Evolutionary conservation across 2,797 vertebrate species (phyloP).

Genomic region (Girardinus metallicus): DNA sequence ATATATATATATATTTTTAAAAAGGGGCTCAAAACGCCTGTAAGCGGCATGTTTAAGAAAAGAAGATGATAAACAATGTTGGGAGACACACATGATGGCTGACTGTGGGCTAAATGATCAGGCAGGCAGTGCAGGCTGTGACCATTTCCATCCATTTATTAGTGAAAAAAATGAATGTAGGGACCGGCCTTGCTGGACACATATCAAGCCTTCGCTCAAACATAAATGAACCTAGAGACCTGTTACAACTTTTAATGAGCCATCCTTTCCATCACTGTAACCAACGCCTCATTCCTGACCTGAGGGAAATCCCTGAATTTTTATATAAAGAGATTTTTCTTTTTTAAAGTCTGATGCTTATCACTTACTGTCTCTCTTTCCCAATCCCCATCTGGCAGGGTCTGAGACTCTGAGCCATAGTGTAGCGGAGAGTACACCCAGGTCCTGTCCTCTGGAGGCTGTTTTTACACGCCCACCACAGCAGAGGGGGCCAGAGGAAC

Average conservation of each 20-base stretch:
- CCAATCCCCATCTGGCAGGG: conserved; percentile 90
- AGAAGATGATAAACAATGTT: conserved; percentile 2
- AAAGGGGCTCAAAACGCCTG: background rate
- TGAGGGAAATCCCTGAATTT: conserved; percentile 41
- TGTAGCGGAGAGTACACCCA: conserved; percentile 99
- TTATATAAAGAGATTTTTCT: conserved; percentile 2
- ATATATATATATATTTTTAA: background rate
- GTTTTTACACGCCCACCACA: conserved; percentile 81
- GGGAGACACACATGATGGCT: conserved; percentile 54
- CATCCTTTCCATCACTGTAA: conserved; percentile 15
- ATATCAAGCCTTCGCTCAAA: conserved; percentile 16
- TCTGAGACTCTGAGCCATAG: conserved; percentile 92
- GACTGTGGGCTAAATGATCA: conserved; percentile 51
- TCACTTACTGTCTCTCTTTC: conserved; percentile 99
- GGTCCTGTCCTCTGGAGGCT: conserved; percentile 97
- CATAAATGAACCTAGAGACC: conserved; percentile 25
- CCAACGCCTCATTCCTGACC: conserved; percentile 25
- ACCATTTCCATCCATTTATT: conserved; percentile 47
- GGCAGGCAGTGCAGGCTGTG: conserved; percentile 26
- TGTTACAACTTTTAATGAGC: conserved; percentile 17
- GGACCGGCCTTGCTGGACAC: conserved; percentile 28
- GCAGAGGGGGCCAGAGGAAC: conserved; percentile 84
- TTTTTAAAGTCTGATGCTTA: conserved; percentile 61
- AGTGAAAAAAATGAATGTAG: conserved; percentile 58
- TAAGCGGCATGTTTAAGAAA: background rate